A percentile compares a stretch with the other conserved stretches of the same genome.
These are phyloP conservation scores for Rousettus madagascariensis DNA, from an alignment of 2,797 vertebrate species.

Conservation along the genomic window DNA sequence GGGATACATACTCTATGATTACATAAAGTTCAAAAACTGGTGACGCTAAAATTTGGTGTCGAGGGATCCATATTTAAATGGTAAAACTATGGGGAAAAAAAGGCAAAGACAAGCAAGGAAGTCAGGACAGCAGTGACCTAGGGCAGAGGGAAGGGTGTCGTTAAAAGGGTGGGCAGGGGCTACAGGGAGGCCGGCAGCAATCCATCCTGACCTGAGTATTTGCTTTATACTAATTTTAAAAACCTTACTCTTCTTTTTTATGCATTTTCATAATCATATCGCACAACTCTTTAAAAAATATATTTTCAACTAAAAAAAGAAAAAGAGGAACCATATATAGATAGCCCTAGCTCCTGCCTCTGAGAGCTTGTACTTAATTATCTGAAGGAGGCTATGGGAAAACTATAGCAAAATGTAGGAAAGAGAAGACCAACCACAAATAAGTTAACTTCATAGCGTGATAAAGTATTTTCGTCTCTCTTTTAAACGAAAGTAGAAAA, in stretches of 20 bases:
- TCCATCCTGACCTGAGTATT: neutral
- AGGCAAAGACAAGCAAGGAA: neutral
- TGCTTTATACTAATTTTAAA: neutral
- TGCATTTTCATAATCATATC: neutral
- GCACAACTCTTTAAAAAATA: neutral
- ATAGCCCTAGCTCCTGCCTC: neutral
- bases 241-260: neutral
- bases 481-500: neutral
- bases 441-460: neutral
- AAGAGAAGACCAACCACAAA: neutral
- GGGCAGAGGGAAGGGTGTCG: neutral
- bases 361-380: neutral
- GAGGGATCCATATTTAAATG: neutral
- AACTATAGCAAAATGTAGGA: neutral
- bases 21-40: neutral
- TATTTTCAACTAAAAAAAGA: neutral
- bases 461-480: neutral
- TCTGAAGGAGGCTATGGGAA: neutral
- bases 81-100: neutral
- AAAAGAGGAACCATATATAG: neutral
- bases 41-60: neutral
- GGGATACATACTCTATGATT: neutral
- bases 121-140: neutral
- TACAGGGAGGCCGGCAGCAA: too few relatives aligned
- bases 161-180: accelerated